Evolutionary conservation across 2,113 vertebrate species (phyloP), one percentile per base, ranked within the genome.

Genomic region (Passer montanus): DNA sequence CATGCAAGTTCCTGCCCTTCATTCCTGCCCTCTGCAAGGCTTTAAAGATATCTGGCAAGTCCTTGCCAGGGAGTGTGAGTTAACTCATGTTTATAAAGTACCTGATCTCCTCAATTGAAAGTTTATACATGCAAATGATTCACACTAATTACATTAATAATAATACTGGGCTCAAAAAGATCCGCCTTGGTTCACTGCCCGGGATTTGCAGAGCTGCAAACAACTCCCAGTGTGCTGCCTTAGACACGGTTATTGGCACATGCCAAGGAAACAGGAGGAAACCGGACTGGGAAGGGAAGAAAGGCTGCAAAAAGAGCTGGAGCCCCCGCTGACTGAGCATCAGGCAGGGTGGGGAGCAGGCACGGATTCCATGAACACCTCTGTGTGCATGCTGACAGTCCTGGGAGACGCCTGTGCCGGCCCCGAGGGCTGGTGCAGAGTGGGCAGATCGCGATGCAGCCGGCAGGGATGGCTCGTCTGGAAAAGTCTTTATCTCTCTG

Each of bases 71-170:
- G 31, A 94, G 49, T 27, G 49, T 1, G 33, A 70, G 76, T 90
- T 89, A 87, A 84, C 10, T 37, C 15, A 0, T 89, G 94, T 93
- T 96, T 95, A 87, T 52, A 60, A 97, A 95, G 95, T 62, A 89
- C 76, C 92, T 23, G 85, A 75, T 88, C 85, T 67, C 92, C 88
- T 82, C 92, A 33, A 89, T 7, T 55, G 83, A 46, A 95, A 96
- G 86, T 96, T 95, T 96, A 76, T 81, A 92, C 88, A 89, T 84
- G 80, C 92, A 94, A 96, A 96, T 76, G 85, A 93, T 75, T 92
- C 83, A 35, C 62, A 27, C 90, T 95, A 96, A 96, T 96, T 92
- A 86, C 83, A 95, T 95, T 87, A 95, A 95, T 94, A 95, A 93
- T 89, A 92, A 96, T 92, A 44, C 73, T 15, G 16, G 90, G 66